These are phyloP conservation scores for Bolborhynchus lineola DNA, from an alignment of 2,113 vertebrate species.

Conservation along the genomic window DNA sequence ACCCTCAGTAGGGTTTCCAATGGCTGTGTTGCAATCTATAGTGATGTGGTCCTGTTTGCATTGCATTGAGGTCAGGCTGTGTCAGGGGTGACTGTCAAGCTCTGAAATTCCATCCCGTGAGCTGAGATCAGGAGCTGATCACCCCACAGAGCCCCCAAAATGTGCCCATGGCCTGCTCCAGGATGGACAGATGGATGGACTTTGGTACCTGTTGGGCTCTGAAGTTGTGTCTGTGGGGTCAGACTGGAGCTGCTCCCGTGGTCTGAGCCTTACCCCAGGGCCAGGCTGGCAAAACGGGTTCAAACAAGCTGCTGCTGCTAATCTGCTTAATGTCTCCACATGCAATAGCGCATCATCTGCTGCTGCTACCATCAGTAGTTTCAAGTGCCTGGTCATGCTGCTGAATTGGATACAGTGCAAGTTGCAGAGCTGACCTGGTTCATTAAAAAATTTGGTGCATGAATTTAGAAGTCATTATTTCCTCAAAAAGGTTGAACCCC, in stretches of 20 bases:
- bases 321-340: conserved; percentile 25
- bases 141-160: not conserved
- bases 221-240: not conserved
- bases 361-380: not conserved
- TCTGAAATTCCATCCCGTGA: not conserved
- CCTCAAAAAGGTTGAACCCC: not conserved
- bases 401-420: not conserved
- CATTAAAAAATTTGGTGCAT: not conserved
- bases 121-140: not conserved
- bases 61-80: not conserved
- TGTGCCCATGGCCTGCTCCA: not conserved
- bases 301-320: conserved; percentile 28
- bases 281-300: conserved; percentile 7
- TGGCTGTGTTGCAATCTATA: not conserved
- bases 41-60: not conserved
- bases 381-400: not conserved
- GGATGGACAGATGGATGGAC: not conserved
- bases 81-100: not conserved
- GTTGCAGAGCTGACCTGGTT: not conserved
- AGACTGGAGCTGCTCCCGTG: not conserved
- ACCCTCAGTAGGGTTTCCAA: not conserved
- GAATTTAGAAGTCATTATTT: not conserved
- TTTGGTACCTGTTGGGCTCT: not conserved
- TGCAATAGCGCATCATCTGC: not conserved
- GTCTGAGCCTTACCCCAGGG: not conserved